Evolutionary conservation across 2,113 vertebrate genomes (phyloP).

Genomic region (Hemicordylus capensis): DNA sequence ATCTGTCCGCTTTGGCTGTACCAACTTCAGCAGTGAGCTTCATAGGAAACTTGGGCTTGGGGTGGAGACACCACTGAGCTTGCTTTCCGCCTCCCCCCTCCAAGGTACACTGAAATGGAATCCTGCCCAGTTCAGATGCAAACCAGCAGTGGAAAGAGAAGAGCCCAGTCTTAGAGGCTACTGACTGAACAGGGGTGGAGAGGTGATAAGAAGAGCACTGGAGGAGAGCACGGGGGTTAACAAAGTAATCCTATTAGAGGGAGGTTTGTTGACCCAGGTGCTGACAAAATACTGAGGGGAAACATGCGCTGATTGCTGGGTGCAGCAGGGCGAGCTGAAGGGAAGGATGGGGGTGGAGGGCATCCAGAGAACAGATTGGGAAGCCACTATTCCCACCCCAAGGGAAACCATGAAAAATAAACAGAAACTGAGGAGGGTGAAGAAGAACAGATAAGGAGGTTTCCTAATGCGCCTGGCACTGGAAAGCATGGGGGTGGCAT

Average conservation of each 20-base stretch:
- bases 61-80: neutral
- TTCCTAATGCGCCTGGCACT: constrained; percentile 15
- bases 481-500: constrained; percentile 25
- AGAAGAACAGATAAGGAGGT: neutral
- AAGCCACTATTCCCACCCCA: neutral
- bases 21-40: neutral
- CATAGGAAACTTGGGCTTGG: neutral
- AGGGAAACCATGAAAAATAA: constrained; percentile 3
- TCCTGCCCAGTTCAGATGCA: constrained; percentile 45
- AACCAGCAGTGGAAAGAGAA: constrained; percentile 53
- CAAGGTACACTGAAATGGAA: constrained; percentile 52
- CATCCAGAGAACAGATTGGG: neutral
- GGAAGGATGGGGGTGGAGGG: neutral
- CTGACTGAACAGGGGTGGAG: neutral
- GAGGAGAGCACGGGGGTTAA: neutral
- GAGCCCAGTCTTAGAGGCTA: constrained; percentile 29
- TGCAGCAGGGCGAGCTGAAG: neutral
- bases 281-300: rapidly evolving
- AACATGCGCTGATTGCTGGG: neutral
- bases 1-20: constrained; percentile 4
- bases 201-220: neutral
- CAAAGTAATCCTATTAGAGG: neutral
- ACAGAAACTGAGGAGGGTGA: neutral
- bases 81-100: neutral
- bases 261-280: constrained; percentile 17